phyloP scores from a whole-genome alignment of 2,113 vertebrate genomes.

The Colaptes auratus region DNA sequence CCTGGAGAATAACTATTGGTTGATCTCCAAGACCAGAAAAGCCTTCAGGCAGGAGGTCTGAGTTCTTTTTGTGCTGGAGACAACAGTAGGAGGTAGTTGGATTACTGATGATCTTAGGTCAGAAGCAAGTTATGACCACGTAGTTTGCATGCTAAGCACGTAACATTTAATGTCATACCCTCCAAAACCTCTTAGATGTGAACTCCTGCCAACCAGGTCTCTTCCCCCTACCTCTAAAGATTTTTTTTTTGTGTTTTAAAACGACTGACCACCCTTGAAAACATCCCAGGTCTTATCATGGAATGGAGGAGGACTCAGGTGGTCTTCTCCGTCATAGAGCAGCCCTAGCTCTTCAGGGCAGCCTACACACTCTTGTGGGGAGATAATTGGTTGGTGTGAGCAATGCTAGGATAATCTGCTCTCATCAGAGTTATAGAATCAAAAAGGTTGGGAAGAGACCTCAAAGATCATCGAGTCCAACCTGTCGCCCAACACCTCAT shows the following conservation, averaged over 20 bases:
- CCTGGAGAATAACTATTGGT: background rate
- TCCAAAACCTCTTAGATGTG: background rate
- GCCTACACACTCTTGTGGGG: background rate
- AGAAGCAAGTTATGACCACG: background rate
- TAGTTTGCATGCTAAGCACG: accelerated
- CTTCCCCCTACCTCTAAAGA: background rate
- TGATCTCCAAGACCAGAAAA: background rate
- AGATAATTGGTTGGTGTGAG: background rate
- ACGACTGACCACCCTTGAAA: background rate
- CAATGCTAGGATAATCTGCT: background rate
- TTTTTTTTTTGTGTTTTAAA: background rate
- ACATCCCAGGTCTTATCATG: background rate
- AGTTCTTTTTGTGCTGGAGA: background rate
- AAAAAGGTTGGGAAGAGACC: too few relatives aligned
- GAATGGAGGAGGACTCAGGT: background rate
- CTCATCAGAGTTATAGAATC: accelerated
- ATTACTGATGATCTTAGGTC: background rate
- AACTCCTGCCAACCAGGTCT: background rate
- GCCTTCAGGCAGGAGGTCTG: background rate
- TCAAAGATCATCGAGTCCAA: too few relatives aligned
- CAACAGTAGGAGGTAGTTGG: accelerated
- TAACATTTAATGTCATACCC: background rate
- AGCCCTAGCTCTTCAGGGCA: background rate
- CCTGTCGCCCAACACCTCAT: too few relatives aligned
- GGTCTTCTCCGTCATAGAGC: background rate